Evolutionary conservation across 2,113 vertebrate species (phyloP), one percentile per base, ranked within the genome.

Genomic region (Laticauda colubrina): DNA sequence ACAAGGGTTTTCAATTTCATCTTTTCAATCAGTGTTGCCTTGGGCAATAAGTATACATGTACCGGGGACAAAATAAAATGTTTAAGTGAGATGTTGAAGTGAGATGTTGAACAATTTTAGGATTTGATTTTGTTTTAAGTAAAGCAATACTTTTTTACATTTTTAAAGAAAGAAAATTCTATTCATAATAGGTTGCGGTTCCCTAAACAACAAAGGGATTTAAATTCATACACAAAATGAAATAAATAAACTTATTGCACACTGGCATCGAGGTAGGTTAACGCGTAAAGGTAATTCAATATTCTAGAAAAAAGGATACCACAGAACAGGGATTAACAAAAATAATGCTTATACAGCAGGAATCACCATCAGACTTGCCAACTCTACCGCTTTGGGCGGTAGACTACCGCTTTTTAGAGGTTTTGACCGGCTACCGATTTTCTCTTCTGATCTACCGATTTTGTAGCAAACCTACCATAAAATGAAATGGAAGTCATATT

Each of bases 21-120:
- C 97, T 97, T 97, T 97, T 97, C 96, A 97, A 96, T 97, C 97
- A 96, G 91, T 85, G 94, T 91, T 96, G 95, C 95, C 96, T 95
- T 92, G 3, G 96, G 96, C 95, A 97, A 97, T 97, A 97, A 97
- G 96, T 96, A 96, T 94, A 96, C 92, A 96, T 95, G 93, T 96
- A 95, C 93, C 96, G 53, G 95, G 96, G 97, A 97, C 93, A 96
- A 96, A 97, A 96, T 96, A 97, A 96, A 96, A 94, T 96, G 96
- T 96, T 97, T 98, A 97, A 97, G 97, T 96, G 97, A 39, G 34
- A 39, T 39, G 34, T 39, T 94, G 92, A 98, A 96, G 96, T 94
- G 95, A 96, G 96, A 96, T 96, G 93, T 96, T 96, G 94, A 96
- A 96, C 94, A 96, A 95, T 96, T 97, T 96, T 98, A 97, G 57